Evolutionary conservation across 1,140 invertebrate species (phyloP).

Genomic region (Phortica variegata): DNA sequence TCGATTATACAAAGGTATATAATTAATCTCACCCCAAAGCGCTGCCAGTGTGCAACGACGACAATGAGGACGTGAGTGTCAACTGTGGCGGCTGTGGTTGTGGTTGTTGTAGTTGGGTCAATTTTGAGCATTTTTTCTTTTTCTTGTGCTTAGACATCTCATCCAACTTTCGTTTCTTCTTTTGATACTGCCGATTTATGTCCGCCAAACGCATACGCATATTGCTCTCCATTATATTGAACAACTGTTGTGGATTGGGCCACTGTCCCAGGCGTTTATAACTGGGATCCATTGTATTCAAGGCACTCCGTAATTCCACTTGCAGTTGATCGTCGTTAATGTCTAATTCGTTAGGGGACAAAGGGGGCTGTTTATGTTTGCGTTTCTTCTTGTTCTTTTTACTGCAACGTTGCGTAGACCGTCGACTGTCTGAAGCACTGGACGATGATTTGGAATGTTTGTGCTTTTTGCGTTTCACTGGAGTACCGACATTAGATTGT

Average conservation of each 20-base stretch:
- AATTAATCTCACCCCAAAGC: slow-evolving; percentile 7
- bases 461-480: slow-evolving; percentile 50
- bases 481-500: too few species aligned
- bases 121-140: slow-evolving; percentile 48
- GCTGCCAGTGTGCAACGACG: not conserved
- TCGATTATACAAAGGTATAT: not conserved
- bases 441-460: slow-evolving; percentile 55
- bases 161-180: slow-evolving; percentile 78
- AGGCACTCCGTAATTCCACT: slow-evolving; percentile 42
- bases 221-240: slow-evolving; percentile 74
- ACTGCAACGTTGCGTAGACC: slow-evolving; percentile 39
- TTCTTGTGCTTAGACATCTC: slow-evolving; percentile 62
- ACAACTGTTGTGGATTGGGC: slow-evolving; percentile 62
- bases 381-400: slow-evolving; percentile 53
- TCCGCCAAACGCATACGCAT: slow-evolving; percentile 79
- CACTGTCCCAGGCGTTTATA: slow-evolving; percentile 57
- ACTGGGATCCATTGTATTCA: slow-evolving; percentile 38
- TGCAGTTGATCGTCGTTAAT: slow-evolving; percentile 56
- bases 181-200: slow-evolving; percentile 76
- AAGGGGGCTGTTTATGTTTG: slow-evolving; percentile 19
- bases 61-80: slow-evolving; percentile 23
- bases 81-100: slow-evolving; percentile 33
- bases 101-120: slow-evolving; percentile 14
- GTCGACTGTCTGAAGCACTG: slow-evolving; percentile 31
- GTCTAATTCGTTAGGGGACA: slow-evolving; percentile 24